Evolutionary conservation across 1,140 invertebrate genomes (phyloP), one percentile per base, ranked within the genome.

Genomic region (Aphelenchoides fujianensis): DNA sequence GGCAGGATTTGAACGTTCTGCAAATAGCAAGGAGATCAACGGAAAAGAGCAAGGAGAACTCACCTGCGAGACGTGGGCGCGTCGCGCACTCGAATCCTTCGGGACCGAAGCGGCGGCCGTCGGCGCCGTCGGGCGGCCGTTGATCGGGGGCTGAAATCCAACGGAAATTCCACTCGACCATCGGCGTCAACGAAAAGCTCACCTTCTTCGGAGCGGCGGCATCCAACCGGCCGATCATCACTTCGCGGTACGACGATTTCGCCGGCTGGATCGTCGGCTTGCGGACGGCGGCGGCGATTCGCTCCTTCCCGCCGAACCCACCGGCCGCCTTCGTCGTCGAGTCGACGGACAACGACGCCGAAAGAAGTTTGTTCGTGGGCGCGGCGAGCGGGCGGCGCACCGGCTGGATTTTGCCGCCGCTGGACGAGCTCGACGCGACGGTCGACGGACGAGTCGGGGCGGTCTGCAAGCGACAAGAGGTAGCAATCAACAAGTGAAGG

Each of bases 1-100:
- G 59, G 59, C 59, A 61, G 36, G 30, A 61, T n/a, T 35, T n/a
- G n/a, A 35, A 31, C 16, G 36, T 61, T 61, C 59, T 61, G 31
- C 31, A 61, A 61, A 16, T 34, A 61, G 19, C 31, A 2, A 52
- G n/a, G n/a, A n/a, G 59, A 48, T 48, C 23, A 48, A 23, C 23
- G 12, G 41, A 48, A 48, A 48, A 48, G 23, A 23, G 12, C 23
- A 48, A 48, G 23, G 23, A 16, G 41, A 48, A 48, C 41, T 12
- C 12, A 48, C 41, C 23, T 48, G 41, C 12, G 41, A 12, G 12
- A 23, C 41, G 41, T 48, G 41, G 23, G 41, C 41, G 12, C 23
- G 41, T 48, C 41, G 12, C 12, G 23, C 41, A 16, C 23, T 12
- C 41, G 23, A 48, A 48, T 48, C 41, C 23, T 48, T 48, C 41